A percentile compares a stretch with the other conserved stretches of the same genome.
These are phyloP conservation scores for Macrotis lagotis DNA, from an alignment of 2,113 vertebrate species.

Conservation along the genomic window DNA sequence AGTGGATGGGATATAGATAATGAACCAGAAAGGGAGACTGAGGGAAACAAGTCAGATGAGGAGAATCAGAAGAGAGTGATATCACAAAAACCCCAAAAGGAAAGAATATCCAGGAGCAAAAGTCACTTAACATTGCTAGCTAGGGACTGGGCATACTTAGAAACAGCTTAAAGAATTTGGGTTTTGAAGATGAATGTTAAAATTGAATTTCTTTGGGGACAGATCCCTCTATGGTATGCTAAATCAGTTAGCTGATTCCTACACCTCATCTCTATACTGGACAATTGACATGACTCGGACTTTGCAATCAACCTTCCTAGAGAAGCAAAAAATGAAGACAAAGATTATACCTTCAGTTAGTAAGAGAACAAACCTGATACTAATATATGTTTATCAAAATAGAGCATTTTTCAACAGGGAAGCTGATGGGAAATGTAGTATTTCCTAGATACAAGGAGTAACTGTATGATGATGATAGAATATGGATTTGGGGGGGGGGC, in stretches of 20 bases:
- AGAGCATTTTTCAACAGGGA: not conserved
- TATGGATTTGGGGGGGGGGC: not conserved
- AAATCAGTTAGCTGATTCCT: not conserved
- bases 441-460: not conserved
- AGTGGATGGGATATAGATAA: not conserved
- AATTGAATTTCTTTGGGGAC: not conserved
- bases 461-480: too few relatives aligned
- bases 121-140: not conserved
- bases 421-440: not conserved
- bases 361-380: not conserved
- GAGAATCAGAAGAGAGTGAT: not conserved
- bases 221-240: not conserved
- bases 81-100: not conserved
- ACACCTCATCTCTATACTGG: not conserved
- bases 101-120: not conserved
- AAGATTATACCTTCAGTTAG: not conserved
- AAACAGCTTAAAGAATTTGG: not conserved
- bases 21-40: not conserved
- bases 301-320: not conserved
- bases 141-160: not conserved
- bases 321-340: rapidly evolving
- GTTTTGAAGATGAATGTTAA: not conserved
- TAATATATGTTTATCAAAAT: not conserved
- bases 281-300: not conserved
- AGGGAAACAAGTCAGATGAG: not conserved